phyloP scores from a whole-genome alignment of 2,888 invertebrate genomes.

The Athalia cordata region DNA sequence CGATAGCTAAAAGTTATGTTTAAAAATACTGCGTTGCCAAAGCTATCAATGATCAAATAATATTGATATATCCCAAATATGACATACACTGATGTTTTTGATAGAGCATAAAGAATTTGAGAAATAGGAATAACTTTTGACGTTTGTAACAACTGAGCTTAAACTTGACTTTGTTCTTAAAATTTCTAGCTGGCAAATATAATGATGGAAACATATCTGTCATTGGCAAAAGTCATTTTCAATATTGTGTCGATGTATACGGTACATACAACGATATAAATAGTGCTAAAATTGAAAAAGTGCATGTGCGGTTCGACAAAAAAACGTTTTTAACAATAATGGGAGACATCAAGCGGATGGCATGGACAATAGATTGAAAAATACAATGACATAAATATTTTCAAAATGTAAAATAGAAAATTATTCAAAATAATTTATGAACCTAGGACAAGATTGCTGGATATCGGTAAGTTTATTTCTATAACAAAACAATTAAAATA shows the following conservation, averaged over 20 bases:
- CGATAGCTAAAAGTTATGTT: conserved; percentile 10
- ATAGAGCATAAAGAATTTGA: not conserved
- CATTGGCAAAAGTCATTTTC: conserved; percentile 19
- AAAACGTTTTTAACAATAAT: conserved; percentile 45
- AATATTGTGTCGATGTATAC: conserved; percentile 6
- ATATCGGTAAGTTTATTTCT: not conserved
- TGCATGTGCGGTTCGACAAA: conserved; percentile 37
- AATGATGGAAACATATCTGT: not conserved
- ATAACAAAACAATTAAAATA: not conserved
- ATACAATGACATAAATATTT: conserved; percentile 42
- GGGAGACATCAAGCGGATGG: conserved; percentile 41
- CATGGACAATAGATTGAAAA: conserved; percentile 29
- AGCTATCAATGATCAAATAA: conserved; percentile 19
- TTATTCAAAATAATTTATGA: conserved; percentile 48
- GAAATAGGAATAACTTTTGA: not conserved
- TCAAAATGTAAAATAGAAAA: conserved; percentile 57
- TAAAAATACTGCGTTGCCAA: not conserved
- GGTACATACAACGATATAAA: conserved; percentile 22
- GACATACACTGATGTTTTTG: not conserved
- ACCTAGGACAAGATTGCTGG: conserved; percentile 21
- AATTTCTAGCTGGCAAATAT: not conserved
- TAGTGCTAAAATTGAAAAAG: conserved; percentile 31
- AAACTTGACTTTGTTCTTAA: not conserved
- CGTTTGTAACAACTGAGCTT: not conserved
- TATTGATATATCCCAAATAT: not conserved